These are phyloP conservation scores for Beroe ovata DNA, from an alignment of 37 sponge, comb jelly and placozoan species.

Conservation along the genomic window DNA sequence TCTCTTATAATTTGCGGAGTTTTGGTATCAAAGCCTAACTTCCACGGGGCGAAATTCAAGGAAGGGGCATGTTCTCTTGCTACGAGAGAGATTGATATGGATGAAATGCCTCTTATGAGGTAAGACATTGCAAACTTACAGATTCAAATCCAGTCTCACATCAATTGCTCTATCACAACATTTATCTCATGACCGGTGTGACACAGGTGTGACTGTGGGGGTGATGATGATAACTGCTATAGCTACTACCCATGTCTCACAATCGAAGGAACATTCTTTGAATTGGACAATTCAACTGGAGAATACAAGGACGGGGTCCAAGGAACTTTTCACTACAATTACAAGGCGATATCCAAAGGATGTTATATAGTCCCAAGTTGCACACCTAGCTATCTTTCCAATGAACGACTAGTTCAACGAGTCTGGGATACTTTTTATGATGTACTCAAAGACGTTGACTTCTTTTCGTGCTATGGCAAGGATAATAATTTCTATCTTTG, in stretches of 20 bases:
- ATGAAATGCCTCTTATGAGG: neutral
- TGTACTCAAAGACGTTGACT: neutral
- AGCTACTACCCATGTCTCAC: constrained; percentile 30
- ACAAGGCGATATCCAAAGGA: neutral
- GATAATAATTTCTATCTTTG: neutral
- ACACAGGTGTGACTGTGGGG: constrained; percentile 3
- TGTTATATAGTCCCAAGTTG: neutral
- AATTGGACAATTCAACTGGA: neutral
- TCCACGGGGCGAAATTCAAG: constrained; percentile 36
- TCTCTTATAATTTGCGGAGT: constrained; percentile 1
- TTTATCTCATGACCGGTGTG: too few species aligned
- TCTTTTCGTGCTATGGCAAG: neutral
- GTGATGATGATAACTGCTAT: neutral
- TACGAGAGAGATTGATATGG: neutral
- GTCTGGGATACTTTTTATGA: neutral
- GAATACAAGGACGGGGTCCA: neutral
- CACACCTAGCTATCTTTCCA: neutral
- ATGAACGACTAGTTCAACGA: neutral
- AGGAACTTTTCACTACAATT: constrained; percentile 17
- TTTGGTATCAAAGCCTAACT: constrained; percentile 6
- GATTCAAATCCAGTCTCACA: too few species aligned
- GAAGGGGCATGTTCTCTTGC: neutral
- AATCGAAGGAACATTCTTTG: neutral
- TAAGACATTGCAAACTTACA: too few species aligned
- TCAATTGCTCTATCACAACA: too few species aligned